These are phyloP conservation scores for Charanyca ferruginea DNA, from an alignment of 2,888 invertebrate species.

Conservation along the genomic window DNA sequence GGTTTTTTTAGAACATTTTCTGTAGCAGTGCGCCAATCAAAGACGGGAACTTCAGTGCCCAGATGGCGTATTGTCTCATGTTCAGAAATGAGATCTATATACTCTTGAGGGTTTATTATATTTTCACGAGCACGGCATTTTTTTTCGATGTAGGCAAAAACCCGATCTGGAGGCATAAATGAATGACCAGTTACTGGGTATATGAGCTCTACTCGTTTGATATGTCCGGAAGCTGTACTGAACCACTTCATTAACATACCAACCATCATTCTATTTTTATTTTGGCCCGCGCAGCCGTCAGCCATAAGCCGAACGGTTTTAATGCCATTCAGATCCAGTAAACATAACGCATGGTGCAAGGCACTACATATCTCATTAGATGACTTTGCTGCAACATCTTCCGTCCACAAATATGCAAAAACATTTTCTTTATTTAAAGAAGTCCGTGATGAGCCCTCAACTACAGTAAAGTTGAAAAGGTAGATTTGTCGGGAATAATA, in stretches of 20 bases:
- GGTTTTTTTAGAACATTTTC: conserved; percentile 26
- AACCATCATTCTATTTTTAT: too few relatives aligned
- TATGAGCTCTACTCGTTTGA: too few relatives aligned
- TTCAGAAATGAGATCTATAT: conserved; percentile 25
- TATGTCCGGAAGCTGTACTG: too few relatives aligned
- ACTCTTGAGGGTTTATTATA: conserved; percentile 23
- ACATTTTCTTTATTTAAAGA: too few relatives aligned
- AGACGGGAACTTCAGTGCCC: conserved; percentile 24
- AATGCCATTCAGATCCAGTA: too few relatives aligned
- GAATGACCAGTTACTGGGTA: conserved; percentile 47
- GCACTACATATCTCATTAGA: too few relatives aligned
- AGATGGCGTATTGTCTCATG: conserved; percentile 28
- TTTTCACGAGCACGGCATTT: conserved; percentile 20
- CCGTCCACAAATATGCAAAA: too few relatives aligned
- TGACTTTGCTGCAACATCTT: too few relatives aligned
- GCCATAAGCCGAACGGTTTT: too few relatives aligned
- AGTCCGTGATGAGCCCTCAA: conserved; percentile 64
- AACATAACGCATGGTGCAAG: too few relatives aligned
- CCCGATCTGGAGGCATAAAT: conserved; percentile 44
- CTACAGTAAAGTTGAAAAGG: conserved; percentile 72
- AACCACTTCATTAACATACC: too few relatives aligned
- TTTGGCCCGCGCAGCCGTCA: too few relatives aligned
- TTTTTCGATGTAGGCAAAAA: conserved; percentile 47
- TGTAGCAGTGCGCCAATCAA: conserved; percentile 25
- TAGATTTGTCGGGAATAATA: conserved; percentile 71